phyloP scores from a whole-genome alignment of 1,140 invertebrate genomes.

The Caenorhabditis latens region DNA sequence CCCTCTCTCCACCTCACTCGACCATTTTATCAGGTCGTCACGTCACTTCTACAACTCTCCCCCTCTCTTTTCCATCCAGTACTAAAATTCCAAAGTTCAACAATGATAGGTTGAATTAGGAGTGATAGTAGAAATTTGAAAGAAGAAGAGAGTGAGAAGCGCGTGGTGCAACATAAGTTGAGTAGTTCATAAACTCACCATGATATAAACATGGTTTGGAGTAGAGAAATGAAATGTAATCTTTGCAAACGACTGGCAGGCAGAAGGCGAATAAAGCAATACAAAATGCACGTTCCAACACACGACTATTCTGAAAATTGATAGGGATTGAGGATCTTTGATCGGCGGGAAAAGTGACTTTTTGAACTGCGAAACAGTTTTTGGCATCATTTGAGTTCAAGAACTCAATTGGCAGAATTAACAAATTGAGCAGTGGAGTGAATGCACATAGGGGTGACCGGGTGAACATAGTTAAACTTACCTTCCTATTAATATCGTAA shows the following conservation, averaged over 20 bases:
- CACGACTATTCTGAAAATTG: conserved; percentile 30
- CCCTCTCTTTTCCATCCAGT: too few relatives aligned
- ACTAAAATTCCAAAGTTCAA: conserved; percentile 38
- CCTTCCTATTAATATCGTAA: conserved; percentile 35
- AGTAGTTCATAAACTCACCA: conserved; percentile 7
- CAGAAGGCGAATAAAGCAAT: conserved; percentile 29
- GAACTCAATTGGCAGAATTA: too few relatives aligned
- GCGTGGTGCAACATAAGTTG: background rate
- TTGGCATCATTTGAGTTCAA: too few relatives aligned
- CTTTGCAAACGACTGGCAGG: conserved; percentile 26
- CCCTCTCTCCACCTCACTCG: background rate
- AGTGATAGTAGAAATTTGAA: background rate
- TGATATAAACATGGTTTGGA: conserved; percentile 25
- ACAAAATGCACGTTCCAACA: conserved; percentile 29
- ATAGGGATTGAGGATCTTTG: background rate
- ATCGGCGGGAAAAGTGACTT: too few relatives aligned
- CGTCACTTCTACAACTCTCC: background rate
- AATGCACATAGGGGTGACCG: too few relatives aligned
- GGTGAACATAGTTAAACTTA: background rate
- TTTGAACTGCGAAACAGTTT: too few relatives aligned
- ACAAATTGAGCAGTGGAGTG: too few relatives aligned
- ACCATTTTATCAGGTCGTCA: background rate
- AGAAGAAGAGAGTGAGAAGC: background rate
- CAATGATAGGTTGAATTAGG: background rate
- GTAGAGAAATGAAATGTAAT: conserved; percentile 26